Conservation (phyloP, 1,140 invertebrate species). For the Drosophila athabasca region DNA sequence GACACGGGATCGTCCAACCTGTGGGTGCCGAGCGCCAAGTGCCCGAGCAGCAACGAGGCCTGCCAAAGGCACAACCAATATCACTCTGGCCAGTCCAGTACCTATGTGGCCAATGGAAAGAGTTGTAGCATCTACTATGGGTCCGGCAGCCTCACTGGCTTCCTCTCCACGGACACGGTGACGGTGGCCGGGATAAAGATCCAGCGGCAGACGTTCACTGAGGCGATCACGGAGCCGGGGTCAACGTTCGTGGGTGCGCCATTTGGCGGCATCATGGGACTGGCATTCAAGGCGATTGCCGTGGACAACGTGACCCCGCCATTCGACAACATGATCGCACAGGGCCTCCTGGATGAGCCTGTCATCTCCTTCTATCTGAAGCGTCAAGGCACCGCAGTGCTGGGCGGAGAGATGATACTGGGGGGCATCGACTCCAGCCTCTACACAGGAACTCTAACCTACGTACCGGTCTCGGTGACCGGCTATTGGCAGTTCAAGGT, state of each 20-base stretch:
- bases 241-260: conserved; percentile 94
- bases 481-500: conserved; percentile 83
- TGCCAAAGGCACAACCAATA: conserved; percentile 93
- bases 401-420: conserved; percentile 70
- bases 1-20: conserved; percentile 99
- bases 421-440: conserved; percentile 66
- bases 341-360: conserved; percentile 89
- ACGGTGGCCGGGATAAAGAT: conserved; percentile 87
- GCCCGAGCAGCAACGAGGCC: conserved; percentile 88
- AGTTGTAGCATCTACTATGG: conserved; percentile 96
- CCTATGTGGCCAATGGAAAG: conserved; percentile 94
- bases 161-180: conserved; percentile 94
- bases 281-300: conserved; percentile 93
- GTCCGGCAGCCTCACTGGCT: conserved; percentile 96
- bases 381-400: conserved; percentile 23
- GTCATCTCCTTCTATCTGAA: conserved; percentile 96
- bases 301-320: conserved; percentile 95
- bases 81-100: conserved; percentile 91
- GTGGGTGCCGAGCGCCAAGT: conserved; percentile 98
- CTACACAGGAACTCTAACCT: conserved; percentile 64
- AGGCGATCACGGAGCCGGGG: conserved; percentile 95
- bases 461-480: conserved; percentile 67
- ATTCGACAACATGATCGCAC: conserved; percentile 96
- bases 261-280: conserved; percentile 98
- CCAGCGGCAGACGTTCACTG: conserved; percentile 96